Base-by-base conservation (phyloP, 2,113 vertebrate genomes). In the Empidonax alnorum region DNA sequence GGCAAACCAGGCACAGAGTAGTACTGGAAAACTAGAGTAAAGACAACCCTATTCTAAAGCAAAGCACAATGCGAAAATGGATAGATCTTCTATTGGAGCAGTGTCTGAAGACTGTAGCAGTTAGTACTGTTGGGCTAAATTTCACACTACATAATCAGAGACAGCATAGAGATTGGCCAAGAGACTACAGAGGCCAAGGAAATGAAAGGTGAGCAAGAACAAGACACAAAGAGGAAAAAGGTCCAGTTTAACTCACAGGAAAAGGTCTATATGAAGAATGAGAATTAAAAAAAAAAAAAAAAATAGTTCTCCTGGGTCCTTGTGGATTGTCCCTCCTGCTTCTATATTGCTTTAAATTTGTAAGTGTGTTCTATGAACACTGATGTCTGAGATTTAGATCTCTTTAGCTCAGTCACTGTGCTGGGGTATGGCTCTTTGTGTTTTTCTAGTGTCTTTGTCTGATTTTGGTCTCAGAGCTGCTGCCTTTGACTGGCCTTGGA, bases 301-400 rank as follows among this genome's bases (percentile, higher is more conserved):
- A 10, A 35, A 1, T 2, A 12, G 0, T 5, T 58, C 2, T 50
- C 15, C 28, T 30, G 21, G 35, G 3, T 87, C 41, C 6, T 42
- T 53, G 8, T 53, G 31, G 16, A 35, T 12, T 3, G 0, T 8
- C 14, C 20, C 11, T 61, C 9, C 10, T 27, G 6, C 8, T 87
- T 81, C 20, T 15, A 14, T 55, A 44, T 71, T 59, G 5, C 2
- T 82, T 46, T 53, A 69, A 33, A 19, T 68, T 50, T 65, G 16
- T 46, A 5, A 28, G 24, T 46, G 4, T 39, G 7, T 39, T 52
- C 22, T 47, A 1, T 10, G 56, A 73, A 52, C 18, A 61, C 19
- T 41, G 33, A 13, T 53, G 9, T 7, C 3, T 30, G n/a, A 52
- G 9, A 44, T 39, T 33, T 62, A 44, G 69, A 31, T 20, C n/a